Base-by-base conservation (phyloP, 2,113 vertebrate species). In the Sebastes schlegelii region DNA sequence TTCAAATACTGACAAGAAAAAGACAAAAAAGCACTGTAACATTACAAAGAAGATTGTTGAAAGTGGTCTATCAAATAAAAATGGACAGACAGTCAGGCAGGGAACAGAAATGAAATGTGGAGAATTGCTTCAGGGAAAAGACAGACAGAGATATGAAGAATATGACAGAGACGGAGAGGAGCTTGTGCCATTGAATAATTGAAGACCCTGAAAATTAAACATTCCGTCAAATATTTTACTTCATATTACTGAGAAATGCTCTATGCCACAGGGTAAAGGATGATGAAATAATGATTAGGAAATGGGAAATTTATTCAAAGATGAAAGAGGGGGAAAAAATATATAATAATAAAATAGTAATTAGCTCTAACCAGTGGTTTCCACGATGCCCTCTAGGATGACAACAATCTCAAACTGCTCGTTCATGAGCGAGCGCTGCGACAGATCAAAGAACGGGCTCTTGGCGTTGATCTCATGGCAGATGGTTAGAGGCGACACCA, bases 401-500 rank as follows among this genome's bases (percentile, higher is more conserved):
- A 98, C 97, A 9, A 98, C 97, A 1, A 98, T 97, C 93, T 98
- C 97, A 91, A 98, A 98, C 26, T 98, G 96, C 89, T 97, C 97
- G 0, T 92, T 97, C 87, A 94, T 92, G 17, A 98, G 96, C 0
- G 97, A 96, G 91, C 96, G 95, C 93, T 97, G 96, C 0, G 97
- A 98, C 61, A 98, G 92, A 72, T 96, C 95, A n/a, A 97, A 98
- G 86, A 98, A 97, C 0, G 97, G 97, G 82, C 97, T 98, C 82
- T 96, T 96, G 60, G 93, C 91, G 89, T 96, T 96, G 85, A 98
- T 97, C 92, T 97, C 96, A 1, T 98, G 97, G 60, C 97, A 98
- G 95, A 98, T 98, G 84, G 97, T 98, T 64, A 98, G 92, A 40
- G 97, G 97, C 8, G 97, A 98, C 66, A 98, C 97, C 60, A 98